phyloP scores from a whole-genome alignment of 1,140 invertebrate species.

The Meloidogyne floridensis region DNA sequence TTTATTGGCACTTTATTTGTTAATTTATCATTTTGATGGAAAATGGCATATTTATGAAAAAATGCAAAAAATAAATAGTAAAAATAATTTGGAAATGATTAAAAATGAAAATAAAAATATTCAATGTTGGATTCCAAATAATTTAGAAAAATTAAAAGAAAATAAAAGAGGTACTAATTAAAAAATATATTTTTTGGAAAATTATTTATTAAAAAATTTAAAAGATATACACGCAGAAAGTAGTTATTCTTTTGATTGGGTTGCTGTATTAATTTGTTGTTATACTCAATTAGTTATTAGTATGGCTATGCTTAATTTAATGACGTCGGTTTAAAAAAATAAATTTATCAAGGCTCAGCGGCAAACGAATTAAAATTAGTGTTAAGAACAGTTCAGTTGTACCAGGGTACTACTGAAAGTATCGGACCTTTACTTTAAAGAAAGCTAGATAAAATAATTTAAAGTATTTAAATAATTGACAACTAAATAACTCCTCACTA shows the following conservation, averaged over 20 bases:
- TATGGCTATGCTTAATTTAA: constrained; percentile 48
- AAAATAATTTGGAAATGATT: constrained; percentile 21
- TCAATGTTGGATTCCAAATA: neutral
- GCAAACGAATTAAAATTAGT: too few relatives aligned
- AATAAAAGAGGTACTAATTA: neutral
- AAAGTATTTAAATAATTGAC: too few relatives aligned
- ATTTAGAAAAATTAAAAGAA: neutral
- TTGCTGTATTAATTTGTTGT: constrained; percentile 50
- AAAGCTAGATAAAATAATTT: too few relatives aligned
- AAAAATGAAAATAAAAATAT: neutral
- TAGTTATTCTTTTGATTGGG: constrained; percentile 39
- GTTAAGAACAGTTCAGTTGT: too few relatives aligned
- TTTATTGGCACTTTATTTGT: constrained; percentile 16
- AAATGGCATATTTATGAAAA: constrained; percentile 26
- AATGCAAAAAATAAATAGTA: neutral
- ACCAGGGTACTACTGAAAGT: too few relatives aligned
- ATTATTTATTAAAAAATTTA: neutral
- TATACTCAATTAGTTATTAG: constrained; percentile 37
- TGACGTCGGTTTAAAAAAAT: constrained; percentile 30
- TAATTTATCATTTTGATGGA: constrained; percentile 35
- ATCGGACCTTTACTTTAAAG: too few relatives aligned
- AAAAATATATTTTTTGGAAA: neutral
- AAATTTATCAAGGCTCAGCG: too few relatives aligned
- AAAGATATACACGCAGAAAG: neutral
- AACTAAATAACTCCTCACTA: too few relatives aligned